Percentiles rank a stretch among this genome's conserved stretches.
phyloP scores from a whole-genome alignment of 2,113 vertebrate genomes.

The Zosterops hypoxanthus region DNA sequence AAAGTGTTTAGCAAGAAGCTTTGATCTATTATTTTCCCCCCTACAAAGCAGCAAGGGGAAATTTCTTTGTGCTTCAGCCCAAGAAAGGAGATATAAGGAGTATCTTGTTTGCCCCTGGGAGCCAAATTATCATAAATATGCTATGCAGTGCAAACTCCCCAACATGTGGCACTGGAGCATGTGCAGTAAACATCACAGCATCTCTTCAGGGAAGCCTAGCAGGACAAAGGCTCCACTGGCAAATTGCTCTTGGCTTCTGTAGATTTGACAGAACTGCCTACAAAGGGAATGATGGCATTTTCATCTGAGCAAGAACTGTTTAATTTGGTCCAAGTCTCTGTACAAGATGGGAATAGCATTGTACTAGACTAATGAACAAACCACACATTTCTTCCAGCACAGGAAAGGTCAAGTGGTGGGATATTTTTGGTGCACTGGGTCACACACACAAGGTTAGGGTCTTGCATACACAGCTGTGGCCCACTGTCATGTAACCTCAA shows the following conservation, averaged over 20 bases:
- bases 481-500: neutral
- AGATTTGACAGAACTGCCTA: neutral
- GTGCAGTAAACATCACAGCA: constrained; percentile 15
- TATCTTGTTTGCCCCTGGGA: constrained; percentile 23
- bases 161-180: constrained; percentile 40
- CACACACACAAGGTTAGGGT: neutral
- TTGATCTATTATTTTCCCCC: constrained; percentile 53
- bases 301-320: neutral
- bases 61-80: constrained; percentile 33
- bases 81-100: constrained; percentile 28
- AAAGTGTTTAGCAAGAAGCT: constrained; percentile 56
- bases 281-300: neutral
- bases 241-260: neutral
- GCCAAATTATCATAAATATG: constrained; percentile 54
- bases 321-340: neutral
- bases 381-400: neutral
- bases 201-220: constrained; percentile 28
- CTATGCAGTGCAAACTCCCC: constrained; percentile 51
- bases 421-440: neutral
- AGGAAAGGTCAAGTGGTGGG: neutral
- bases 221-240: neutral
- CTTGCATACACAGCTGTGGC: neutral
- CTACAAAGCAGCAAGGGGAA: constrained; percentile 17
- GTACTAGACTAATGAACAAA: neutral
- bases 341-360: neutral